These are phyloP conservation scores for Hippocampus mohnikei DNA, from an alignment of 2,113 vertebrate species.

Conservation along the genomic window DNA sequence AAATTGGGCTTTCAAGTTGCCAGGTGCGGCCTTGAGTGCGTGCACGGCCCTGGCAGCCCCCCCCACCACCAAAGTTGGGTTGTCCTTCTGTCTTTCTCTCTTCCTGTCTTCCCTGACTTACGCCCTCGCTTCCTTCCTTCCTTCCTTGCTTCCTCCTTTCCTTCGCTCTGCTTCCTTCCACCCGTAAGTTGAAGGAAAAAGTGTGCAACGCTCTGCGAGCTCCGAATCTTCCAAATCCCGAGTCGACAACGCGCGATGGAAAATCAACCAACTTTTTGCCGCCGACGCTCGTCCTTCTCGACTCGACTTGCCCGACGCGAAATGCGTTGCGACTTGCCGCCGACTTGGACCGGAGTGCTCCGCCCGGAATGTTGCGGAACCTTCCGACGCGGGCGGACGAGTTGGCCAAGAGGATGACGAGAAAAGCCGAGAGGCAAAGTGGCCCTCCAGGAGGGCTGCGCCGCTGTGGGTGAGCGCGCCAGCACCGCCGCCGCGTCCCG, in stretches of 20 bases:
- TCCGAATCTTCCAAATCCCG: too few species aligned
- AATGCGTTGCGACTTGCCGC: slow-evolving; percentile 1
- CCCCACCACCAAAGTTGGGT: too few species aligned
- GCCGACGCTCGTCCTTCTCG: neutral
- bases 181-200: too few species aligned
- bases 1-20: too few species aligned
- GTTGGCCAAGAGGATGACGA: neutral
- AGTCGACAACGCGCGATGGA: neutral
- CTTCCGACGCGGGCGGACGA: neutral
- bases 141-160: too few species aligned
- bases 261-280: neutral
- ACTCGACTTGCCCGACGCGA: neutral
- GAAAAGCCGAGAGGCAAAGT: neutral
- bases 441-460: neutral
- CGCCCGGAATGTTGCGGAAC: neutral
- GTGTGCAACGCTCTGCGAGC: too few species aligned
- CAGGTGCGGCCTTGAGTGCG: too few species aligned
- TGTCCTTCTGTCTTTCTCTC: too few species aligned
- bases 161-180: too few species aligned
- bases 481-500: neutral
- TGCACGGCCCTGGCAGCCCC: too few species aligned
- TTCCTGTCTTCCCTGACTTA: too few species aligned
- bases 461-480: neutral
- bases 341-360: neutral
- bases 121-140: too few species aligned